Conservation (phyloP, 2,888 invertebrate genomes). For the Odontothrips loti region DNA sequence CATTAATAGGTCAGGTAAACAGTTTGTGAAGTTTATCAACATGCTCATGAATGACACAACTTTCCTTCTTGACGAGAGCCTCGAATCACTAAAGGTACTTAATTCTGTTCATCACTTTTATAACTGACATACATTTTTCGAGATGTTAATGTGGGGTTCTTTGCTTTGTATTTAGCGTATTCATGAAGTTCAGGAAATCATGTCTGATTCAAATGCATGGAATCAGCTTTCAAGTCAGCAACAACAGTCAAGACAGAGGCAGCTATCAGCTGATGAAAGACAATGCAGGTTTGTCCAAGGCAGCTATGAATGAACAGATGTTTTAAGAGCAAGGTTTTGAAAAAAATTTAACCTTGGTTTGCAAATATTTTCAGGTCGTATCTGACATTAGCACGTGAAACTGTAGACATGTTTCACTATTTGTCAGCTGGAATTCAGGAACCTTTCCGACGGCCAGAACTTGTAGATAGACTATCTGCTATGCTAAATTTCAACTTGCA, state of each 20-base stretch:
- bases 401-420: slow-evolving; percentile 97
- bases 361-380: slow-evolving; percentile 59
- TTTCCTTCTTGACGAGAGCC: slow-evolving; percentile 91
- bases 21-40: slow-evolving; percentile 94
- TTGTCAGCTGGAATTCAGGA: slow-evolving; percentile 90
- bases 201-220: slow-evolving; percentile 68
- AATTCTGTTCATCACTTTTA: neutral
- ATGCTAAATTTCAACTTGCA: slow-evolving; percentile 98
- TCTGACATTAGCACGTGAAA: slow-evolving; percentile 86
- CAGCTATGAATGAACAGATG: no score
- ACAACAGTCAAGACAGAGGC: slow-evolving; percentile 71
- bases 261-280: slow-evolving; percentile 75
- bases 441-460: slow-evolving; percentile 88
- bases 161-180: slow-evolving; percentile 46
- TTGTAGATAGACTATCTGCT: slow-evolving; percentile 90
- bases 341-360: neutral
- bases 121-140: neutral
- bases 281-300: slow-evolving; percentile 57
- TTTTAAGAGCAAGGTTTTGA: neutral
- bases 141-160: neutral
- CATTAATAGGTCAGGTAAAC: slow-evolving; percentile 66
- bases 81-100: slow-evolving; percentile 72
- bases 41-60: slow-evolving; percentile 99
- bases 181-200: slow-evolving; percentile 75
- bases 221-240: slow-evolving; percentile 60